Base-by-base conservation (phyloP, 2,113 vertebrate species). In the Aplodontia rufa region DNA sequence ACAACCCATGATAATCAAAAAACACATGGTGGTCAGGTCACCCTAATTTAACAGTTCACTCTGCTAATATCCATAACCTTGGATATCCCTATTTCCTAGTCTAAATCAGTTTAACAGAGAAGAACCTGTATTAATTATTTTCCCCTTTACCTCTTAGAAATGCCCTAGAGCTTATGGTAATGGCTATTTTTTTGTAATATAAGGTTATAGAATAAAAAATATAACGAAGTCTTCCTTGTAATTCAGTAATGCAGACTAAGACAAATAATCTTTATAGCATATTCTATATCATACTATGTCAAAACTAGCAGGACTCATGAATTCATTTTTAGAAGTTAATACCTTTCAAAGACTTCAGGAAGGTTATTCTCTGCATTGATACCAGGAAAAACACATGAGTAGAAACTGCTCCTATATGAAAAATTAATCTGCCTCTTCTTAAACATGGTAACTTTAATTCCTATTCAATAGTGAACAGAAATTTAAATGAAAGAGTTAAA, bases 401-500 rank as follows among this genome's bases (percentile, higher is more conserved):
- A 97, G 49, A 90, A 91, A 93, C 76, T 84, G 81, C 8, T 45
- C 28, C 66, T 88, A 11, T 66, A 20, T 42, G 79, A 88, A 30
- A 85, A n/a, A 91, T 82, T 69, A n/a, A 95, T 91, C 28, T 78
- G 40, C 66, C 94, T 86, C 68, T 80, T 96, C 78, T 97, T 96
- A 78, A 94, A 87, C 87, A 75, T n/a, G 35, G 97, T 80, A 75
- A 5, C 37, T 60, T 92, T 95, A 87, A 92, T 91, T 78, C n/a
- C 22, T 79, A 49, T 64, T 84, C 96, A 78, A 95, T 96, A 75
- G 26, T 94, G 62, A 96, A 8, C 42, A 95, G 74, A 83, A 87
- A 71, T 94, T 92, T 74, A 93, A n/a, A 37, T 93, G 1, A 2
- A 81, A 95, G 85, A 96, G 90, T 88, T 94, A 97, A 97, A 87